These are phyloP conservation scores for Danio aesculapii DNA, from an alignment of 2,797 vertebrate species.

Conservation along the genomic window DNA sequence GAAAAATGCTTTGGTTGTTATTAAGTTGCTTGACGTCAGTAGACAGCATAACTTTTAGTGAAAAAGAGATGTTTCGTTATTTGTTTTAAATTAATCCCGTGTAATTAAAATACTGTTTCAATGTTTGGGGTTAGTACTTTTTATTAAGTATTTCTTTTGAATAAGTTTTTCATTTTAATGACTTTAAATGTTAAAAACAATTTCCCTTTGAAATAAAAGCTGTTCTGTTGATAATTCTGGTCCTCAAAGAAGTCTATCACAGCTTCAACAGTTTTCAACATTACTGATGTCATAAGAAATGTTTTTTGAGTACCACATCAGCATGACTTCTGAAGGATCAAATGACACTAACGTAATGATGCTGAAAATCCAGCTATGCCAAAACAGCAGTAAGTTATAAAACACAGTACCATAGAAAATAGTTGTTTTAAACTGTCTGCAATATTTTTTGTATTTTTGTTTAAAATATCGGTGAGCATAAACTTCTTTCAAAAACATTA, in stretches of 20 bases:
- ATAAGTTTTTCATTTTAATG: no score
- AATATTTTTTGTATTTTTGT: background rate
- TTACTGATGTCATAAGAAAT: background rate
- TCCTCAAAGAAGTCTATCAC: background rate
- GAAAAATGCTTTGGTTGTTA: constrained; percentile 13
- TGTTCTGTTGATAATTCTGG: background rate
- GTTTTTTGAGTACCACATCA: background rate
- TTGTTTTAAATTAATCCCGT: no score
- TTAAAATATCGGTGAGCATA: background rate
- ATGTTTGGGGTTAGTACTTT: no score
- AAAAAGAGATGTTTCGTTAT: no score
- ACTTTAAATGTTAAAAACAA: no score
- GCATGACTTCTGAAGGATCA: background rate
- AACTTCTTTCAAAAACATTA: background rate
- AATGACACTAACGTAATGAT: background rate
- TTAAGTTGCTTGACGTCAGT: background rate
- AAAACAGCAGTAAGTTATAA: background rate
- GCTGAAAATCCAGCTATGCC: background rate
- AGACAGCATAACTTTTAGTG: background rate
- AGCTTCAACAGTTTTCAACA: background rate
- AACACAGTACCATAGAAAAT: background rate
- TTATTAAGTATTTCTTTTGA: no score
- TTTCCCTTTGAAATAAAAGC: background rate
- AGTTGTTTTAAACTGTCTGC: background rate
- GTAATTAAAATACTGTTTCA: no score